These are phyloP conservation scores for Hemicentrotus pulcherrimus DNA, from an alignment of 35 echinoderm and acorn worm genomes.

Conservation along the genomic window DNA sequence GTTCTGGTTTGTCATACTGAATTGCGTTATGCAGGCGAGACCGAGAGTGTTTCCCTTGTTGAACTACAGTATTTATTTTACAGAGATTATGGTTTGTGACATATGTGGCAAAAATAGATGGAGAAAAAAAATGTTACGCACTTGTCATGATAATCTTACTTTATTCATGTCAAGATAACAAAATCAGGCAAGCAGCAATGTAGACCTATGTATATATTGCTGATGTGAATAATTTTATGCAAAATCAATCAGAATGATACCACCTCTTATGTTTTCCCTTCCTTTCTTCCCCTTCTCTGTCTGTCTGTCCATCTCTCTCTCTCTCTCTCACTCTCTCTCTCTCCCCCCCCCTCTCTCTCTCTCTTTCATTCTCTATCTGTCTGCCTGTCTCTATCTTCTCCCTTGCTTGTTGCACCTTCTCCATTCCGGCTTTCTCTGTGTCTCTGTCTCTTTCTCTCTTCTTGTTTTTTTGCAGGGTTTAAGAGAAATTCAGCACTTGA, in stretches of 20 bases:
- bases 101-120: background rate
- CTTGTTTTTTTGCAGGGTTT: background rate
- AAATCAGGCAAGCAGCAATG: background rate
- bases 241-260: background rate
- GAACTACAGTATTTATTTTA: too few species aligned
- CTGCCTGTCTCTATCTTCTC: background rate
- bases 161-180: background rate
- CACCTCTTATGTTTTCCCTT: background rate
- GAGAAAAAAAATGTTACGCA: background rate
- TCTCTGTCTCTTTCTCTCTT: background rate
- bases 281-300: background rate
- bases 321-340: background rate
- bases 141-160: background rate
- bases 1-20: too few species aligned
- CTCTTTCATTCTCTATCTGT: background rate
- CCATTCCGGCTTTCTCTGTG: background rate
- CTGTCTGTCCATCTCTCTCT: background rate
- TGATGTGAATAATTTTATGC: background rate
- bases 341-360: background rate
- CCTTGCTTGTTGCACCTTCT: background rate
- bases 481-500: constrained; percentile 1
- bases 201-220: background rate
- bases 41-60: too few species aligned
- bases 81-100: background rate
- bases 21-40: too few species aligned